Base-by-base conservation (phyloP, 2,113 vertebrate genomes). In the Sinocyclocheilus anshuiensis region DNA sequence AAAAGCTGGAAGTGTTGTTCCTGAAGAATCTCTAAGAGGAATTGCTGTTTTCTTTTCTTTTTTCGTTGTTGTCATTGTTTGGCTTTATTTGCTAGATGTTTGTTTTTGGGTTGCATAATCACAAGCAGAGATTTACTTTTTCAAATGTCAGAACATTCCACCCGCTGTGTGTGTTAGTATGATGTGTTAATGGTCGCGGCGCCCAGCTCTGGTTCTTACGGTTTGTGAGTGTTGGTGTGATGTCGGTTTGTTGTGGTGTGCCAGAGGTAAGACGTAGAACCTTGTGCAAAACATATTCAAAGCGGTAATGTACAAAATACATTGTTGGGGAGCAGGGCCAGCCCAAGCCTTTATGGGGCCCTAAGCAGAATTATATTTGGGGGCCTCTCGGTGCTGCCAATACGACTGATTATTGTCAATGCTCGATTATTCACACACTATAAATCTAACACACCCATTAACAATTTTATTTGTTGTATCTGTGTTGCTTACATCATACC, bases 41-140 rank as follows among this genome's bases (percentile, higher is more conserved):
- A 94, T 89, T 91, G 84, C 87, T 87, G 72, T 85, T 82, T 87
- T 93, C 86, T 91, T 92, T 92, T 42, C 8, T 2, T 42, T 89
- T 89, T 65, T 3, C 16, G 16, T 57, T 11, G 67, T 71, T 20
- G 36, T 91, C 90, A 89, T 90, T 89, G 90, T 90, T 92, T 91
- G 91, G 89, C 93, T 93, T 89, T 26, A 87, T 93, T 94, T 90
- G 90, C 81, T 87, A 71, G 53, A 83, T 90, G 84, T 90, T 90
- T 84, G 86, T 88, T 80, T 90, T 93, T 88, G 76, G 87, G 90
- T 84, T 86, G 85, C 91, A 79, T 89, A 80, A 81, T 88, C 88
- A 89, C 75, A 77, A 74, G 83, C 67, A 87, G 72, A 87, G 87
- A 74, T 89, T 39, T 77, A 74, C 88, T 86, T 18, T 86, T 87